These are phyloP conservation scores for Laterallus jamaicensis DNA, from an alignment of 2,113 vertebrate genomes.

Conservation along the genomic window DNA sequence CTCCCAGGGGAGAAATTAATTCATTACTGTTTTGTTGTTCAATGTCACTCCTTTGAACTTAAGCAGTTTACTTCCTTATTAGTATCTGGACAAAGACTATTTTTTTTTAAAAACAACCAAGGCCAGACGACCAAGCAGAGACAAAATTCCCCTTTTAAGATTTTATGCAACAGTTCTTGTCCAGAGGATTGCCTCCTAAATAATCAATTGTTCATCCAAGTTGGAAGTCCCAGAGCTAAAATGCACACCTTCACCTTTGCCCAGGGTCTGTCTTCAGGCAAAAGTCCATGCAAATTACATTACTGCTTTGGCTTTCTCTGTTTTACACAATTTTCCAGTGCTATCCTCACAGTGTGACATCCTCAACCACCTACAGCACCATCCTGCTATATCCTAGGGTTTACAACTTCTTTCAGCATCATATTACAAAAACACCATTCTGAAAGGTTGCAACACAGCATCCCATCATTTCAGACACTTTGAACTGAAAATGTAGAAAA, in stretches of 20 bases:
- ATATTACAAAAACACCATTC: neutral
- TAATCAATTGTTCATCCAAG: neutral
- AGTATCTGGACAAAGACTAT: neutral
- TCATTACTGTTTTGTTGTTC: neutral
- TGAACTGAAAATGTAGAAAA: neutral
- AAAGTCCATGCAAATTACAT: neutral
- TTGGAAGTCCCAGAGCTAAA: neutral
- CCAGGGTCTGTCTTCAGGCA: neutral
- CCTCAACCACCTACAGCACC: neutral
- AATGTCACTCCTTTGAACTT: neutral
- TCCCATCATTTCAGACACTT: neutral
- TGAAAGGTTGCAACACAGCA: neutral
- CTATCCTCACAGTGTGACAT: fast-evolving
- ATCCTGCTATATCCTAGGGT: neutral
- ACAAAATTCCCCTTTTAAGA: neutral
- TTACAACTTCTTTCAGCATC: neutral
- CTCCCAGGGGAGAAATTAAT: neutral
- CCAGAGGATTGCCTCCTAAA: neutral
- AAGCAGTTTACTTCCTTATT: neutral
- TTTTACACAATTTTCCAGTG: neutral
- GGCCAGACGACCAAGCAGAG: neutral
- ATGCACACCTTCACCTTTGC: neutral
- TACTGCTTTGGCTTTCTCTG: neutral
- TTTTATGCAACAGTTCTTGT: neutral
- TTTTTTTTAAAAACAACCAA: neutral